Percentiles rank a stretch among this genome's conserved stretches.
Evolutionary conservation across 2,113 vertebrate genomes (phyloP).

Genomic region (Pelmatolapia mariae): DNA sequence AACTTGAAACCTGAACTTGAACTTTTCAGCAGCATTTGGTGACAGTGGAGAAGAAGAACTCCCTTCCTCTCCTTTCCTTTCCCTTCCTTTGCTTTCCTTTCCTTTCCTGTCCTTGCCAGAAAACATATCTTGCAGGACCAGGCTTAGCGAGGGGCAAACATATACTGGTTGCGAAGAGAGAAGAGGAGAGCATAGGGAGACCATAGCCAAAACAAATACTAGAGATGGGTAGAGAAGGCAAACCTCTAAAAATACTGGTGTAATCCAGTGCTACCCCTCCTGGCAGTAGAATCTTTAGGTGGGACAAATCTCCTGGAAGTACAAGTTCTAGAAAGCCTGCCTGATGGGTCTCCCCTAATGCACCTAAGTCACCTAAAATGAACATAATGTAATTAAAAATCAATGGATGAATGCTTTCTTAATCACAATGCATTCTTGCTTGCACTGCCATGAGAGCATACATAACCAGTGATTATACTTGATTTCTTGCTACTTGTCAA

Average conservation of each 20-base stretch:
- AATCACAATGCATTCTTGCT: not conserved
- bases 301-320: not conserved
- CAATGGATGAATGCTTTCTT: not conserved
- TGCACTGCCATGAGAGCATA: not conserved
- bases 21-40: not conserved
- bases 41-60: not conserved
- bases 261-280: not conserved
- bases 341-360: not conserved
- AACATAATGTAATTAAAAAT: not conserved
- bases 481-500: not conserved
- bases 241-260: not conserved
- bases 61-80: not conserved
- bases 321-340: not conserved
- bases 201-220: not conserved
- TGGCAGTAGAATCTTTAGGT: not conserved
- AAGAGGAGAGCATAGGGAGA: not conserved
- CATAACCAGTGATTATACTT: rapidly evolving
- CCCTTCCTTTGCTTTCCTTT: rapidly evolving
- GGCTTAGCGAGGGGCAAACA: rapidly evolving
- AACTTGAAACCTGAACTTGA: not conserved
- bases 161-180: not conserved
- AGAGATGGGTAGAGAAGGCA: not conserved
- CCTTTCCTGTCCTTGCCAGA: not conserved
- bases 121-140: not conserved
- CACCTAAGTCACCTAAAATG: not conserved